A percentile compares a stretch with the other conserved stretches of the same genome.
phyloP scores from a whole-genome alignment of 2,113 vertebrate genomes.

The Ptilorrhoa leucosticta region DNA sequence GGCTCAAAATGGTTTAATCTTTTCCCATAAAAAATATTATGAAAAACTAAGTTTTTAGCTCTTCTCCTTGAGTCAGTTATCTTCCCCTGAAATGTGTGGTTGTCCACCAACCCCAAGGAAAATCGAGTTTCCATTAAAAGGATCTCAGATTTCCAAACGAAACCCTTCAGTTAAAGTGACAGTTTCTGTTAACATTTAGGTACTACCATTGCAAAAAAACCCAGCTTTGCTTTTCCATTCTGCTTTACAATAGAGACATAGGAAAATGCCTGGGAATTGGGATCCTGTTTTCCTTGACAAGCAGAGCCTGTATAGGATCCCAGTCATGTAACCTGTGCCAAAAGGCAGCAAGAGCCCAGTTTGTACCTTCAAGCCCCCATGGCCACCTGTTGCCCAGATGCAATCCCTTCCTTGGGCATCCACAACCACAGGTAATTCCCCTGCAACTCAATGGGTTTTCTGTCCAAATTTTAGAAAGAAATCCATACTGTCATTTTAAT shows the following conservation, averaged over 20 bases:
- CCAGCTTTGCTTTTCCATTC: background rate
- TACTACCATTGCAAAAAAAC: no score
- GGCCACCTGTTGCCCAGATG: background rate
- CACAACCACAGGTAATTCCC: background rate
- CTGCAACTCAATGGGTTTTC: background rate
- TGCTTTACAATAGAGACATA: background rate
- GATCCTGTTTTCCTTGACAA: background rate
- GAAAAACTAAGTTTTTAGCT: background rate
- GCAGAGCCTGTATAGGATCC: background rate
- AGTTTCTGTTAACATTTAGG: background rate
- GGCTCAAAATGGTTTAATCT: background rate
- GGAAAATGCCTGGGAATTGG: background rate
- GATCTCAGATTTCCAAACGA: background rate
- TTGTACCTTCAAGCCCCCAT: background rate
- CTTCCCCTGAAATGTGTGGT: background rate
- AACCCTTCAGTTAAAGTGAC: background rate
- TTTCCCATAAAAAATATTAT: background rate
- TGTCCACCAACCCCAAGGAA: background rate
- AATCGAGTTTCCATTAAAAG: background rate
- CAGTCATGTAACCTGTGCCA: background rate
- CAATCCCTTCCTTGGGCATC: background rate
- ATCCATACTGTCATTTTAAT: background rate
- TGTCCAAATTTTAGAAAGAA: constrained; percentile 14
- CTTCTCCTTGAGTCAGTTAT: background rate
- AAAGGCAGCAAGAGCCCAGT: background rate